Percentiles rank a stretch among this genome's conserved stretches.
Evolutionary conservation across 2,888 invertebrate species (phyloP).

Genomic region (Chydorus sphaericus): DNA sequence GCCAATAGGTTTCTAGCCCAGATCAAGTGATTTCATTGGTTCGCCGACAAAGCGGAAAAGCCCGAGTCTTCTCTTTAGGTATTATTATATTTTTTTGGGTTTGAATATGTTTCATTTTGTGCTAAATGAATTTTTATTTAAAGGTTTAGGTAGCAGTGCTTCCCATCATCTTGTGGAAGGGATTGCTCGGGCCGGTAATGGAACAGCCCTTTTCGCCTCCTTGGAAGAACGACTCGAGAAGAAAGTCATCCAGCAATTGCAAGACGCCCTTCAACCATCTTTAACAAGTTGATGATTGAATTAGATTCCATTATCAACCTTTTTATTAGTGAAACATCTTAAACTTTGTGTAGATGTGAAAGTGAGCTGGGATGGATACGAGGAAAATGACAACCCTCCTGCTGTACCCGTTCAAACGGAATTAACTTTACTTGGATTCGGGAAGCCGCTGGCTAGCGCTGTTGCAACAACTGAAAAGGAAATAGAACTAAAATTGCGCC

Average conservation of each 20-base stretch:
- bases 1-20: constrained; percentile 24
- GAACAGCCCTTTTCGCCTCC: constrained; percentile 26
- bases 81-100: no score
- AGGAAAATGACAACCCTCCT: neutral
- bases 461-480: neutral
- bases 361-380: constrained; percentile 19
- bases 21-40: constrained; percentile 24
- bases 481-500: neutral
- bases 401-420: constrained; percentile 17
- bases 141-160: constrained; percentile 26
- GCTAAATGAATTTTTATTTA: no score
- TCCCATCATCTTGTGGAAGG: constrained; percentile 28
- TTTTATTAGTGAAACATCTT: no score
- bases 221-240: constrained; percentile 22
- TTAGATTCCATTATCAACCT: no score
- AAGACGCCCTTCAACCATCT: constrained; percentile 22
- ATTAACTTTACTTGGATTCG: constrained; percentile 21
- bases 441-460: constrained; percentile 18
- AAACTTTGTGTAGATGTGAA: no score
- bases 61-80: constrained; percentile 26
- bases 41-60: constrained; percentile 21
- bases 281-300: no score
- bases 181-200: constrained; percentile 27
- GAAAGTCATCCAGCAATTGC: constrained; percentile 23
- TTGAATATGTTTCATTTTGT: no score